Base-by-base conservation (phyloP, 2,797 vertebrate species). In the Falco naumanni region DNA sequence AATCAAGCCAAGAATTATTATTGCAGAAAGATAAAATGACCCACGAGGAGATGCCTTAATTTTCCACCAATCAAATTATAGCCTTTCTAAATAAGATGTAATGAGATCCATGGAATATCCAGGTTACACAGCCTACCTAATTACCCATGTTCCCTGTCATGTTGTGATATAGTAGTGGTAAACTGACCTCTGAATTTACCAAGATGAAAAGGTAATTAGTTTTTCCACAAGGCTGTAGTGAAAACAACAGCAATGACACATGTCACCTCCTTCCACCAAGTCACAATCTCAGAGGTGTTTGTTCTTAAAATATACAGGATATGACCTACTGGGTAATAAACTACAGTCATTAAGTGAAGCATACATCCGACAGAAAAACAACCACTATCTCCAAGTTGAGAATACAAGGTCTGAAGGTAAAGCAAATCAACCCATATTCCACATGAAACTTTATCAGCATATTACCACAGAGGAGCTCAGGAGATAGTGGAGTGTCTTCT, bases 1-100 rank as follows among this genome's bases (percentile, higher is more conserved):
- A 99, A 99, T 99, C 99, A 99, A 99, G 99, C 99, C 98, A 98
- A 99, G 99, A 99, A 99, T 99, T 99, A 99, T 99, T 99, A 99
- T 99, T 99, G 98, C 99, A 99, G 99, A 98, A 98, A 98, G 99
- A 99, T 99, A 99, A 99, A 99, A 99, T 99, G 99, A 99, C 99
- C 99, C 99, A 98, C 98, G 98, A 99, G 99, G 98, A 99, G 98
- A 99, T 98, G 98, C 98, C 99, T 99, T 99, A 99, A 99, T 99
- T 99, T 99, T 99, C 98, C 98, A 98, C 99, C 99, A 99, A 99
- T 99, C 99, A 99, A 99, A 99, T 99, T 99, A 99, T 98, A 98
- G 98, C 98, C 98, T 98, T 98, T 98, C 98, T 98, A 98, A 98
- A 98, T 98, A 98, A 99, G 98, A 98, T 98, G 98, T 99, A 99